Evolutionary conservation across 2,797 vertebrate species (phyloP).

Genomic region (Heteromormyrus szaboi): DNA sequence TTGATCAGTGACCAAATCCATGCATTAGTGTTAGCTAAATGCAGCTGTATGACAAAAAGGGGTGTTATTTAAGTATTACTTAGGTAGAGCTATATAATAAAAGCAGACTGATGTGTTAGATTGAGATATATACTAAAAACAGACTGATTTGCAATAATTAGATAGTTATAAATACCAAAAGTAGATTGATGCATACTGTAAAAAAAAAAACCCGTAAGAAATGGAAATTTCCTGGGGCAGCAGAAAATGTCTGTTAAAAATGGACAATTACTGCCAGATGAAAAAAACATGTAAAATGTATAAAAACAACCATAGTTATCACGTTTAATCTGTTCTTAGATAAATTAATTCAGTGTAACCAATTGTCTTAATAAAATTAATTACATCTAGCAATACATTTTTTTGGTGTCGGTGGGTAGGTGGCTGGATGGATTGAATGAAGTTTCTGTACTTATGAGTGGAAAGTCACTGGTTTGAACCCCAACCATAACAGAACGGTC

Average conservation of each 20-base stretch:
- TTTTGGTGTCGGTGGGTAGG: background rate
- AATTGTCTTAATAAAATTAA: background rate
- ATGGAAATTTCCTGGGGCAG: too few relatives aligned
- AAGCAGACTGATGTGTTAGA: background rate
- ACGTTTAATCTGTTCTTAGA: background rate
- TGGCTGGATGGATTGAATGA: background rate
- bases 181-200: background rate
- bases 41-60: background rate
- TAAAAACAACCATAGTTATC: too few relatives aligned
- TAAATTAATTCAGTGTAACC: background rate
- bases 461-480: too few relatives aligned
- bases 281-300: too few relatives aligned
- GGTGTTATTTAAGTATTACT: background rate
- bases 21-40: background rate
- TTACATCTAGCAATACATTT: background rate
- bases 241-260: too few relatives aligned
- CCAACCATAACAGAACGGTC: background rate
- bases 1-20: background rate
- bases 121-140: background rate
- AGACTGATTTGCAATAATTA: background rate
- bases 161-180: background rate
- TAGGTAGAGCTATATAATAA: background rate
- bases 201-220: too few relatives aligned
- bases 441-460: too few relatives aligned
- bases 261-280: too few relatives aligned